Percentiles rank a stretch among this genome's conserved stretches.
phyloP scores from a whole-genome alignment of 2,888 invertebrate species.

The Podabrus alpinus region DNA sequence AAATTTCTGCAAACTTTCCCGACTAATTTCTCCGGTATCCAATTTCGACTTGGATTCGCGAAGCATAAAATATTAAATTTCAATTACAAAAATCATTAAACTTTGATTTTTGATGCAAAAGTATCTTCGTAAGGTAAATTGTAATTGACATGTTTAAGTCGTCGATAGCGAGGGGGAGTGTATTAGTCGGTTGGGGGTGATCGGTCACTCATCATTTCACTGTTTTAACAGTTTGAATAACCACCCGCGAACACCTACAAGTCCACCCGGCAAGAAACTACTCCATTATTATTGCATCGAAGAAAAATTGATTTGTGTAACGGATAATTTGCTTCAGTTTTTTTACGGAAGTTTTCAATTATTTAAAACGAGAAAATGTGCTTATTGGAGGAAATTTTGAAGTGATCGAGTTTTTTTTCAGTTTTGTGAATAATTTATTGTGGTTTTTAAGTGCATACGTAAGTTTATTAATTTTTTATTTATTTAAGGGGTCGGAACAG shows the following conservation, averaged over 20 bases:
- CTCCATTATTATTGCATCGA: background rate
- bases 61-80: background rate
- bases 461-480: background rate
- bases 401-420: background rate
- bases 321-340: background rate
- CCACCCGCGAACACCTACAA: slow-evolving; percentile 38
- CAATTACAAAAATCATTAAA: background rate
- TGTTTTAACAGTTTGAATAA: slow-evolving; percentile 48
- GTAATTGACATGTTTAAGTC: slow-evolving; percentile 46
- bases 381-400: background rate
- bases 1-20: background rate
- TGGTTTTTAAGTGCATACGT: background rate
- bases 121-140: slow-evolving; percentile 33
- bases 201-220: slow-evolving; percentile 47
- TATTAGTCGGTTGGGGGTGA: slow-evolving; percentile 45
- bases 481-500: background rate
- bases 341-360: background rate
- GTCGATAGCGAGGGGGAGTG: slow-evolving; percentile 42
- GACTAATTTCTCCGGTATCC: background rate
- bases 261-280: background rate
- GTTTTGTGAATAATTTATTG: background rate
- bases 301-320: background rate
- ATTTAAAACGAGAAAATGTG: background rate
- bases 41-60: background rate
- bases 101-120: background rate